phyloP scores from a whole-genome alignment of 2,797 vertebrate genomes.

The Avahi laniger region DNA sequence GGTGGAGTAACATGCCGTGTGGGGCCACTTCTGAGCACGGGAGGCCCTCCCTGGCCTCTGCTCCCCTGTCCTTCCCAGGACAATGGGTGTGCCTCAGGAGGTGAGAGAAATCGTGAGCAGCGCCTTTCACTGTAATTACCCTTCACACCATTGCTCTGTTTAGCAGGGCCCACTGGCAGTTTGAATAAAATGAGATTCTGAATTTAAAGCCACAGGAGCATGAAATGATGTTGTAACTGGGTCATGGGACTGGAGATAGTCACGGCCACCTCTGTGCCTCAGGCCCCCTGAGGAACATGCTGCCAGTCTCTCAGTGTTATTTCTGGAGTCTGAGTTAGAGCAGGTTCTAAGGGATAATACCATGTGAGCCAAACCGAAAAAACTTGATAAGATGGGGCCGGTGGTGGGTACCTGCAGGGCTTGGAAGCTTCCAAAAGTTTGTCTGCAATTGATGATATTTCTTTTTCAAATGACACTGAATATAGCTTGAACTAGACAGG shows the following conservation, averaged over 20 bases:
- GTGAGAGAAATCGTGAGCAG: not conserved
- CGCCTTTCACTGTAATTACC: constrained; percentile 4
- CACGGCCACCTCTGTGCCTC: not conserved
- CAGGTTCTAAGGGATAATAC: not conserved
- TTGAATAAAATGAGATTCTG: constrained; percentile 54
- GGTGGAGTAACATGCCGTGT: not conserved
- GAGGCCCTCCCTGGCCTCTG: rapidly evolving
- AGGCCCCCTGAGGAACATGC: not conserved
- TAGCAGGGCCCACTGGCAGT: not conserved
- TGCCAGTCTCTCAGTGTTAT: not conserved
- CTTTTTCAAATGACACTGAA: not conserved
- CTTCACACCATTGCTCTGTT: not conserved
- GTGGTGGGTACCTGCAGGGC: not conserved
- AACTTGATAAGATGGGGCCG: not conserved
- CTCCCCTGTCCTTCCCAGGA: not conserved
- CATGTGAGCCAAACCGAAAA: not conserved
- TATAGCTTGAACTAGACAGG: not conserved
- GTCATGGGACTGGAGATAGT: not conserved
- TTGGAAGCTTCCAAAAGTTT: not conserved
- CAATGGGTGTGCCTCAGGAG: not conserved
- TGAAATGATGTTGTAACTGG: constrained; percentile 24
- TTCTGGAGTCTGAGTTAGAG: constrained; percentile 5
- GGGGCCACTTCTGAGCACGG: not conserved
- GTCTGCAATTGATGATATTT: not conserved
- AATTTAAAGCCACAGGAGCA: constrained; percentile 43